These are phyloP conservation scores for Danaus plexippus DNA, from an alignment of 1,140 invertebrate genomes.

Conservation along the genomic window DNA sequence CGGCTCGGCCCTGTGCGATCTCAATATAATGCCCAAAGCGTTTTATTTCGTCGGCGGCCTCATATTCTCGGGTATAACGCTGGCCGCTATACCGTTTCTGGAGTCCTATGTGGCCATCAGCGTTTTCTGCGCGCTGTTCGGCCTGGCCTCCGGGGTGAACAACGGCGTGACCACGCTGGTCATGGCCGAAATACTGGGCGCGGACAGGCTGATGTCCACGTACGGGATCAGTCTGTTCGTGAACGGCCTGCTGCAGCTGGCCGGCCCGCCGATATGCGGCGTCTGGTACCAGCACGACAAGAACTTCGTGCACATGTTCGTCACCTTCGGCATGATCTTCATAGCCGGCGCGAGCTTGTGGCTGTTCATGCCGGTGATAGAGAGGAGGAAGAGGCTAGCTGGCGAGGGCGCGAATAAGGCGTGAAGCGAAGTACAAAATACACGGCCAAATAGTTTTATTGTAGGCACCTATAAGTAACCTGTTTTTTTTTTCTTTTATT, in stretches of 20 bases:
- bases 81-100: slow-evolving; percentile 79
- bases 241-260: slow-evolving; percentile 83
- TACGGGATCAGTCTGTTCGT: slow-evolving; percentile 89
- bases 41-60: slow-evolving; percentile 86
- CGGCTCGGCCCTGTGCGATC: slow-evolving; percentile 85
- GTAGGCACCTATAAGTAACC: too few relatives aligned
- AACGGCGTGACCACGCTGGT: slow-evolving; percentile 87
- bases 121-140: slow-evolving; percentile 81
- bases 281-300: slow-evolving; percentile 75
- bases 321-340: slow-evolving; percentile 80
- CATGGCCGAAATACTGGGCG: slow-evolving; percentile 87
- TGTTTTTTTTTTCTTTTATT: too few relatives aligned
- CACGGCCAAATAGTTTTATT: slow-evolving; percentile 20
- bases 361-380: slow-evolving; percentile 81
- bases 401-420: too few relatives aligned
- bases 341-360: slow-evolving; percentile 80
- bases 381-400: slow-evolving; percentile 50
- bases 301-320: slow-evolving; percentile 79
- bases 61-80: slow-evolving; percentile 80
- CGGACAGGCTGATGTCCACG: slow-evolving; percentile 84
- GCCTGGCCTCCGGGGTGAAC: slow-evolving; percentile 85
- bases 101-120: slow-evolving; percentile 73
- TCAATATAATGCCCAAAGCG: slow-evolving; percentile 81
- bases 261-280: slow-evolving; percentile 85
- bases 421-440: too few relatives aligned